Percentiles rank a stretch among this genome's conserved stretches.
Evolutionary conservation across 2,797 vertebrate species (phyloP).

Genomic region (Acipenser ruthenus): DNA sequence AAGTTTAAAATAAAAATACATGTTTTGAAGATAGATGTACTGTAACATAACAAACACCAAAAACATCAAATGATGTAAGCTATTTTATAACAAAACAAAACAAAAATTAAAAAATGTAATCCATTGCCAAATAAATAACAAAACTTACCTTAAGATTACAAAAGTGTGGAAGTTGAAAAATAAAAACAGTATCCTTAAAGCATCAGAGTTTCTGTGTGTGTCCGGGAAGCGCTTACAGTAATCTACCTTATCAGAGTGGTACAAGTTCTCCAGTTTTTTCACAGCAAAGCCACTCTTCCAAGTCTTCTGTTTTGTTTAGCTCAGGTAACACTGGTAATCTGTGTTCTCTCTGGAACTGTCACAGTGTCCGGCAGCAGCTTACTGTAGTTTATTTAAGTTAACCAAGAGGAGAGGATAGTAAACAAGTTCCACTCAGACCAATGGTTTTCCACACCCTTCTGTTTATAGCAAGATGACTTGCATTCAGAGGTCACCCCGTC

Average conservation of each 20-base stretch:
- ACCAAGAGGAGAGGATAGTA: slow-evolving; percentile 52
- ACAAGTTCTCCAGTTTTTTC: background rate
- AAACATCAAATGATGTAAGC: too few relatives aligned
- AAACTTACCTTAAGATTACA: slow-evolving; percentile 10
- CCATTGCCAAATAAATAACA: too few relatives aligned
- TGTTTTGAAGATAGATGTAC: too few relatives aligned
- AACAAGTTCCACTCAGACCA: slow-evolving; percentile 53
- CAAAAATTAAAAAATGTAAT: too few relatives aligned
- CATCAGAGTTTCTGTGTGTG: slow-evolving; percentile 4
- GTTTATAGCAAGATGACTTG: slow-evolving; percentile 67
- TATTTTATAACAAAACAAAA: too few relatives aligned
- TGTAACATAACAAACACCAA: too few relatives aligned
- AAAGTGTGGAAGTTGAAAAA: background rate
- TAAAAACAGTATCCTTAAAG: slow-evolving; percentile 7
- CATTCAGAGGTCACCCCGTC: slow-evolving; percentile 59
- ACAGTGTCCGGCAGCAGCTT: slow-evolving; percentile 4
- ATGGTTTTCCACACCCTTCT: slow-evolving; percentile 59
- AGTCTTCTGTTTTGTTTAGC: slow-evolving; percentile 30
- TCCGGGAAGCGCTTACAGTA: background rate
- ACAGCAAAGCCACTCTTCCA: background rate
- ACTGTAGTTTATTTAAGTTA: slow-evolving; percentile 46
- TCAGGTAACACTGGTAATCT: slow-evolving; percentile 41
- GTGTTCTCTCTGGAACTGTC: slow-evolving; percentile 30
- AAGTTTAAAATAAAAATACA: too few relatives aligned
- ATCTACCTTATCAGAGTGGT: background rate